Evolutionary conservation across 2,888 invertebrate genomes (phyloP), one percentile per base, ranked within the genome.

Genomic region (Acrobasis consociella): DNA sequence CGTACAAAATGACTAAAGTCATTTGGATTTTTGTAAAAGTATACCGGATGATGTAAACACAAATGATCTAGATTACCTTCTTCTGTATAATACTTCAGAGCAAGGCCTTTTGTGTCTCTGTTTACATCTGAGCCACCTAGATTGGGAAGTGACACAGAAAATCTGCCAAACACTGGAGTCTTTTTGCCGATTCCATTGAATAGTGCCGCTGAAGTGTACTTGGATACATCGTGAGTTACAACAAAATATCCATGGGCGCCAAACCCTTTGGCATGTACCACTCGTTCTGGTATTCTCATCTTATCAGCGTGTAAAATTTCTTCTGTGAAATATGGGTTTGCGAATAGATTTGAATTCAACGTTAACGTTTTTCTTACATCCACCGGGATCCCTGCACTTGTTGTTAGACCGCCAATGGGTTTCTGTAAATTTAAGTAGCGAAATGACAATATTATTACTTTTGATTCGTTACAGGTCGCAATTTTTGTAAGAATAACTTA

Each of bases 251-350:
- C 96, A 77, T 95, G 96, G 0, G 96, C 96, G 49, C 96, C 97
- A 49, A 96, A 96, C 67, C 98, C 98, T 87, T 98, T 98, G 0
- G 98, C 98, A 82, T 98, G 97, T 0, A 97, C 97, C 0, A 97
- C 96, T 71, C 98, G 93, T 80, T 98, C 98, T 0, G 98, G 98
- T 74, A 97, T 97, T 63, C 98, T 93, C 97, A 81, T 78, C 5
- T 66, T 97, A 39, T 96, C 91, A 74, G 95, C 94, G 77, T 97
- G 97, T 75, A 96, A 95, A 0, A 95, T 90, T 76, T 95, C 94
- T 73, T 96, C 96, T 9, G 96, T 71, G 65, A 94, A 94, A 46
- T 72, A 94, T 62, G 78, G 75, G 51, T 80, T 81, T n/a, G 38
- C 13, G 17, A 81, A 72, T 55, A 78, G 66, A 60, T 81, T 78